Evolutionary conservation across 2,113 vertebrate genomes (phyloP).

Genomic region (Odocoileus hemionus): DNA sequence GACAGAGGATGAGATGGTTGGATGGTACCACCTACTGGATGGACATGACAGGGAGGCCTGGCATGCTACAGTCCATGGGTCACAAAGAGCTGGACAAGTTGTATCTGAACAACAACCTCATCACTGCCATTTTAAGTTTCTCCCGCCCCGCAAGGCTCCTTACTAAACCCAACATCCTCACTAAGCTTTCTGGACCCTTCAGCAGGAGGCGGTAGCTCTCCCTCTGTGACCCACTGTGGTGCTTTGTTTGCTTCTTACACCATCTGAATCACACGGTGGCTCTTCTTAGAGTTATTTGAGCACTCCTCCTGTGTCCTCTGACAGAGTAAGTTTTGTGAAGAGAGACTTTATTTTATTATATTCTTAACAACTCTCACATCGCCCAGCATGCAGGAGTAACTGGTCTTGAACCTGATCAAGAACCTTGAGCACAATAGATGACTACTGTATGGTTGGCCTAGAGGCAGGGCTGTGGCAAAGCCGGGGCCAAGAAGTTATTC

Average conservation of each 20-base stretch:
- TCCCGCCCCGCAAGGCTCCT: fast-evolving
- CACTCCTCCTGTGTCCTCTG: fast-evolving
- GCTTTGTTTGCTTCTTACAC: not conserved
- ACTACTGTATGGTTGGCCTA: fast-evolving
- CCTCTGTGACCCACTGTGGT: fast-evolving
- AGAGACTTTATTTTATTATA: not conserved
- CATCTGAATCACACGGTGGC: too few species aligned
- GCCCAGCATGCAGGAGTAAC: not conserved
- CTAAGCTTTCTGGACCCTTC: not conserved
- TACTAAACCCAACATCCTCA: not conserved
- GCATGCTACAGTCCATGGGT: fast-evolving
- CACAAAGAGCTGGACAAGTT: not conserved
- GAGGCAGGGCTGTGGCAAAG: not conserved
- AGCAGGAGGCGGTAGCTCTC: fast-evolving
- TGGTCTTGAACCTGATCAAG: not conserved
- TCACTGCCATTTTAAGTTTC: not conserved
- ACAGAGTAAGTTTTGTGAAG: too few species aligned
- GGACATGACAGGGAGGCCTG: not conserved
- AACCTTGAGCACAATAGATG: not conserved
- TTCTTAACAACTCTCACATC: fast-evolving
- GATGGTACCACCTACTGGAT: not conserved
- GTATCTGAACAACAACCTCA: not conserved
- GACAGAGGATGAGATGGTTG: not conserved
- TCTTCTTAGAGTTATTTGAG: not conserved
- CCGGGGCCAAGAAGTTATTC: fast-evolving